Evolutionary conservation across 2,888 invertebrate species (phyloP), one percentile per base, ranked within the genome.

Genomic region (Phyto melanocephala): DNA sequence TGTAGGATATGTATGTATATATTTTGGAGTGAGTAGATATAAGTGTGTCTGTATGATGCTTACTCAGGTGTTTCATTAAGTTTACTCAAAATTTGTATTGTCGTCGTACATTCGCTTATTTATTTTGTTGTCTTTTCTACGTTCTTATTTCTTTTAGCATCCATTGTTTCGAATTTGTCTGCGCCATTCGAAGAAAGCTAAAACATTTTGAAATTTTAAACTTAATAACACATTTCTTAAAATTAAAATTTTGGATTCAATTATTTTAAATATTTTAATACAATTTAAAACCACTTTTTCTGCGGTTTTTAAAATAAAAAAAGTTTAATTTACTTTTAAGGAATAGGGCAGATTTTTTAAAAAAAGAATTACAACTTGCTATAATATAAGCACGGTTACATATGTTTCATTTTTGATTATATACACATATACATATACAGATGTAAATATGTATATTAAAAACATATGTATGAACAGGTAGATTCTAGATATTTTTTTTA

Each of bases 11-110:
- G n/a, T n/a, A n/a, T n/a, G n/a, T n/a, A n/a, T n/a, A n/a, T n/a
- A n/a, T n/a, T n/a, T n/a, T 0, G 1, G 8, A 33, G 10, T 33
- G n/a, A 15, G 7, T 20, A 11, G 7, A n/a, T 20, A 22, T 20
- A 17, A 10, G 13, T 20, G 40, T 28, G 11, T 24, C 13, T 6
- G 24, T n/a, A 24, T 24, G n/a, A 13, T 35, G 35, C 20, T 50
- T 47, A 28, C 50, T 50, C 65, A 65, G 65, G 65, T 65, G 65
- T 50, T 65, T 65, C 20, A 65, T 65, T 63, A 65, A 35, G 17
- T 50, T 47, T 47, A 42, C 15, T 28, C n/a, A 65, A n/a, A n/a
- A 35, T 65, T 50, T 65, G 20, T 50, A 22, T 65, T 33, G 33
- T 13, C 15, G 35, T 35, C 4, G 15, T 50, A 13, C 10, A n/a